Base-by-base conservation (phyloP, 1,140 invertebrate genomes). In the Listronotus oregonensis region DNA sequence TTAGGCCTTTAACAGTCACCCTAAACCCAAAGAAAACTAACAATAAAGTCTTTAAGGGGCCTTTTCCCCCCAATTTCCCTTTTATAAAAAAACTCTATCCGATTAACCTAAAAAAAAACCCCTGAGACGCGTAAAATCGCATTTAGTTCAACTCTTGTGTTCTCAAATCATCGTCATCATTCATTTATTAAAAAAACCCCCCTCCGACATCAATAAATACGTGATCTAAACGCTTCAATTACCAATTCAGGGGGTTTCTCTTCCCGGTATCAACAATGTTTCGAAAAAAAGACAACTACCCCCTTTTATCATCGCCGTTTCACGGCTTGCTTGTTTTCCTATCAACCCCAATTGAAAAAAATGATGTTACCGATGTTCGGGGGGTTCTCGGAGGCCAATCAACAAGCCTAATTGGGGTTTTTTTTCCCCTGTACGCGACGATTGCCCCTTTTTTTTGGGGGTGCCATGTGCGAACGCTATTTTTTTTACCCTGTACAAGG, bases 371-470 rank as follows among this genome's bases (percentile, higher is more conserved):
- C 46, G 58, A 50, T 40, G 47, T 60, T 60, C 50, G n/a, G 40
- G 54, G 60, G 44, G 50, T 55, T 34, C 60, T 63, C 50, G 47
- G 60, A 54, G 60, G 60, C 60, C 60, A 63, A 63, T 63, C 60
- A 49, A 54, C 46, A 31, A 40, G 49, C 52, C 62, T 18, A 47
- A 43, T 57, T 21, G 31, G 57, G 9, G n/a, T n/a, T n/a, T n/a
- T 42, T 60, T 44, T 12, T 2, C 52, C 50, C 6, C 50, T n/a
- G 8, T 27, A 27, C 3, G 11, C 37, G 51, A 54, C 59, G 59
- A 44, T 17, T 62, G 59, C 42, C 57, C 34, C 15, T n/a, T 27
- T 51, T 51, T 39, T 12, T 37, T n/a, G 9, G 18, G 43, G 27
- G 59, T 46, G 49, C 27, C 40, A 18, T 49, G 31, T 37, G 50